These are phyloP conservation scores for Perognathus longimembris DNA, from an alignment of 2,113 vertebrate genomes.

Conservation along the genomic window DNA sequence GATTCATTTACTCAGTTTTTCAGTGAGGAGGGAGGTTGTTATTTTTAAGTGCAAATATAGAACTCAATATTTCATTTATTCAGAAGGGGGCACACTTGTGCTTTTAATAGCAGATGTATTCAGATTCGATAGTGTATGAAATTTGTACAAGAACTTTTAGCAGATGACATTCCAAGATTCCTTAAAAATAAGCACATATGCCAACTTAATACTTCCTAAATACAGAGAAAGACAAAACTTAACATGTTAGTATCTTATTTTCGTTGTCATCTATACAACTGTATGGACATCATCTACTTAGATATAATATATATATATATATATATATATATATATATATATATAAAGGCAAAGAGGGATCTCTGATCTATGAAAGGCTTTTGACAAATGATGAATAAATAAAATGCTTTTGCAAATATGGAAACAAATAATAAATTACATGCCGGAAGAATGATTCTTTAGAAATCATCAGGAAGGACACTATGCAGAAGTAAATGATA, in stretches of 20 bases:
- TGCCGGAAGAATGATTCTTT: no score
- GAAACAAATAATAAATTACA: no score
- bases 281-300: no score
- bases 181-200: background rate
- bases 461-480: no score
- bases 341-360: no score
- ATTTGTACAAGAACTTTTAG: conserved; percentile 53
- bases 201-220: conserved; percentile 6
- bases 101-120: conserved; percentile 79
- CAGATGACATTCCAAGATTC: background rate
- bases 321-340: no score
- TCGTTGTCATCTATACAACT: no score
- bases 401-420: no score
- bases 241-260: background rate
- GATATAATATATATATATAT: no score
- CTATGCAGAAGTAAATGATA: no score
- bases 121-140: conserved; percentile 48
- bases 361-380: no score
- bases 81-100: conserved; percentile 84
- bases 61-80: conserved; percentile 81
- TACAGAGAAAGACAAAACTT: background rate
- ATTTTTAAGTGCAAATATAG: conserved; percentile 59
- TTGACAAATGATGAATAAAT: no score
- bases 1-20: conserved; percentile 34
- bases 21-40: conserved; percentile 41